Evolutionary conservation across 2,113 vertebrate genomes (phyloP).

Genomic region (Stigmatopora argus): DNA sequence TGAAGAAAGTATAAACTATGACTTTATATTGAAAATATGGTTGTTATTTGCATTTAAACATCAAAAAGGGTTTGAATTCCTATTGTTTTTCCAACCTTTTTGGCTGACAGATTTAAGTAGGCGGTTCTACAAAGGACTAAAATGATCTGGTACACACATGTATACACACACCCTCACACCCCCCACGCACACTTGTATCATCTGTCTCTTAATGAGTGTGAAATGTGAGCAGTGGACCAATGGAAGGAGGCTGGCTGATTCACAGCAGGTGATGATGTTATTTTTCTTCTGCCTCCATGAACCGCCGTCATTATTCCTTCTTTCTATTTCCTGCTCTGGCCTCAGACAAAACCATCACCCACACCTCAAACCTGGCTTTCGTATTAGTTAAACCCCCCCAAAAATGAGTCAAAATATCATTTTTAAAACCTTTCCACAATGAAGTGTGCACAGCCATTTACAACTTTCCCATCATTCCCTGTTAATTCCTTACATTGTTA

Average conservation of each 20-base stretch:
- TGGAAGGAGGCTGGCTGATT: slow-evolving; percentile 14
- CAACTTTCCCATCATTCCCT: neutral
- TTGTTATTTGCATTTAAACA: neutral
- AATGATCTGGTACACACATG: neutral
- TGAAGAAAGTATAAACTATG: neutral
- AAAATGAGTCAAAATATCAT: neutral
- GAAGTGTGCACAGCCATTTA: neutral
- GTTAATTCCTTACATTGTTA: neutral
- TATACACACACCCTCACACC: neutral
- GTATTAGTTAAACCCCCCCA: no score
- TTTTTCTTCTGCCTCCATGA: slow-evolving; percentile 19
- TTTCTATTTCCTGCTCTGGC: slow-evolving; percentile 1
- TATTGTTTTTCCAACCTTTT: neutral
- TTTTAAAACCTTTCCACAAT: no score
- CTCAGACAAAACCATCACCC: neutral
- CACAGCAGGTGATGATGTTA: slow-evolving; percentile 17
- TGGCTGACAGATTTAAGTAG: neutral
- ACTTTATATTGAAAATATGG: neutral
- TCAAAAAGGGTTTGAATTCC: neutral
- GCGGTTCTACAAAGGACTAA: neutral
- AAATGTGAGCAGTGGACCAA: slow-evolving; percentile 11
- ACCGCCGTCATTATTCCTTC: slow-evolving; percentile 23
- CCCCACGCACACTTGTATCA: neutral
- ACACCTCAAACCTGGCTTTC: neutral
- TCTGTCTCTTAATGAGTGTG: slow-evolving; percentile 21